These are phyloP conservation scores for Hyposmocoma kahamanoa DNA, from an alignment of 1,140 invertebrate species.

Conservation along the genomic window DNA sequence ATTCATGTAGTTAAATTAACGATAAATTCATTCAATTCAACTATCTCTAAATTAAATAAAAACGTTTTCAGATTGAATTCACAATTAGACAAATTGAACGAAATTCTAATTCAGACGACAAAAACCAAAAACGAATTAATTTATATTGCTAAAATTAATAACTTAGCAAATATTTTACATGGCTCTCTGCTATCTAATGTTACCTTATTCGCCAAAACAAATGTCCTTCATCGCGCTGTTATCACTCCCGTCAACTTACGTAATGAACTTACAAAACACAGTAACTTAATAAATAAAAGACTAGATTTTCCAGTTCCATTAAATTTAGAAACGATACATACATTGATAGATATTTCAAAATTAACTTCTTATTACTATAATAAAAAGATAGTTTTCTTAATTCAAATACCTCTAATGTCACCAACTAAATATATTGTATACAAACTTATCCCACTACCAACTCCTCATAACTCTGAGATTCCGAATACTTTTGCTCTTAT, in stretches of 20 bases:
- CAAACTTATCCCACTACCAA: not conserved
- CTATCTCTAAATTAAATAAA: too few relatives aligned
- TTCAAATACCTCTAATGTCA: not conserved
- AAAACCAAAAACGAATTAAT: too few relatives aligned
- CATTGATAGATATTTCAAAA: not conserved
- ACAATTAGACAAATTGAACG: too few relatives aligned
- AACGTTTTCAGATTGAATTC: too few relatives aligned
- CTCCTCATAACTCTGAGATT: not conserved
- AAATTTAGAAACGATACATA: not conserved
- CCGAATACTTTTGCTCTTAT: slow-evolving; percentile 1
- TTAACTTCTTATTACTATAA: not conserved
- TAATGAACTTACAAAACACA: not conserved
- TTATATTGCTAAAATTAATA: too few relatives aligned
- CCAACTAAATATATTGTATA: not conserved
- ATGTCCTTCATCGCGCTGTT: too few relatives aligned
- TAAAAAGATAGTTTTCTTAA: not conserved
- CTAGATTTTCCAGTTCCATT: not conserved
- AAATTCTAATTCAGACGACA: too few relatives aligned
- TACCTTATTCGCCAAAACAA: too few relatives aligned
- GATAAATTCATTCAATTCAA: too few relatives aligned
- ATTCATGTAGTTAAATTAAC: too few relatives aligned
- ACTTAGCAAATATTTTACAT: too few relatives aligned
- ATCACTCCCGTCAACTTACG: not conserved
- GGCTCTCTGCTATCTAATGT: too few relatives aligned
- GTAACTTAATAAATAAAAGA: not conserved